Conservation (phyloP, 1,140 invertebrate genomes). For the Eubasilissa regina region DNA sequence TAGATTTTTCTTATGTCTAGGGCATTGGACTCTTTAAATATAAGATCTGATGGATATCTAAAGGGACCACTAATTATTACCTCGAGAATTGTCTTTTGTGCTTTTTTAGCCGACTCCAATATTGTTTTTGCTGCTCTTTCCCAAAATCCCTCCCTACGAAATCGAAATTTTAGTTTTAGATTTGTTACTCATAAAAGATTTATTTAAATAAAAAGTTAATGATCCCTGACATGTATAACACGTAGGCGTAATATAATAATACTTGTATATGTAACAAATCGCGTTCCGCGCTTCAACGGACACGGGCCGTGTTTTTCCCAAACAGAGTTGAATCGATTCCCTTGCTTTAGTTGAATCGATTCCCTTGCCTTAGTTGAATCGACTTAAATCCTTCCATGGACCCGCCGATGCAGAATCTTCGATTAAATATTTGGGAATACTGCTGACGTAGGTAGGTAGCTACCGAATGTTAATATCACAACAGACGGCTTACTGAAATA, state of each 20-base stretch:
- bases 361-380: slow-evolving; percentile 33
- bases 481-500: background rate
- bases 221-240: background rate
- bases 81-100: too few relatives aligned
- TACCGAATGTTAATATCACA: background rate
- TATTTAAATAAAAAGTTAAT: background rate
- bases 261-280: slow-evolving; percentile 53
- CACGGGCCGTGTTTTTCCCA: slow-evolving; percentile 33
- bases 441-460: slow-evolving; percentile 18
- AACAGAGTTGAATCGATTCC: slow-evolving; percentile 5
- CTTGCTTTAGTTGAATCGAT: slow-evolving; percentile 22
- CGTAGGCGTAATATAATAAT: slow-evolving; percentile 31
- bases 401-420: slow-evolving; percentile 32
- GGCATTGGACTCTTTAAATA: too few relatives aligned
- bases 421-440: slow-evolving; percentile 30
- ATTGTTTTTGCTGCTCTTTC: too few relatives aligned
- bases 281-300: slow-evolving; percentile 43
- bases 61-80: too few relatives aligned
- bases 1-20: too few relatives aligned
- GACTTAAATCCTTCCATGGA: slow-evolving; percentile 29
- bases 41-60: too few relatives aligned
- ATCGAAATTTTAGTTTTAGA: too few relatives aligned
- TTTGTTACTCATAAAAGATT: too few relatives aligned
- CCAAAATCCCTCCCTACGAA: too few relatives aligned
- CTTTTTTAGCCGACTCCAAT: too few relatives aligned